phyloP scores from a whole-genome alignment of 1,140 invertebrate species.

The Asbolus verrucosus region DNA sequence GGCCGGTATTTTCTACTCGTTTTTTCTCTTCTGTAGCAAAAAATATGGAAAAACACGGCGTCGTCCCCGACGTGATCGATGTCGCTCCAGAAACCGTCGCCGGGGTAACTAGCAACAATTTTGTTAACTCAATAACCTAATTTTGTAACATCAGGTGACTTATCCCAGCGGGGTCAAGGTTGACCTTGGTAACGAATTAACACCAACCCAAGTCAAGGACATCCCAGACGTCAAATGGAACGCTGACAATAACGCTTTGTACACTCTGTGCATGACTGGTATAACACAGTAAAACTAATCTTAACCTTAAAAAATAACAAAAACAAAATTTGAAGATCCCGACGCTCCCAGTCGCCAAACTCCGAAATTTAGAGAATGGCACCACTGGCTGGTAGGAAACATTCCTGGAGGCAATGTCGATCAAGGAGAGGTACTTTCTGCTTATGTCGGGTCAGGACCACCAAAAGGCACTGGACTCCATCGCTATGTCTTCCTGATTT shows the following conservation, averaged over 20 bases:
- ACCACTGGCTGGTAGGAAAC: constrained; percentile 94
- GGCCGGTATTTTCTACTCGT: constrained; percentile 48
- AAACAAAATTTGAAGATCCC: constrained; percentile 75
- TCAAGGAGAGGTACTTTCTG: constrained; percentile 76
- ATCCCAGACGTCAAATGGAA: constrained; percentile 74
- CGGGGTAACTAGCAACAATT: constrained; percentile 50
- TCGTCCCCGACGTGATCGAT: constrained; percentile 68
- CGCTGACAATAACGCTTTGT: constrained; percentile 72
- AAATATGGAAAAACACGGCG: constrained; percentile 66
- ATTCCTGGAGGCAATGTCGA: constrained; percentile 82
- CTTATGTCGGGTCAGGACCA: constrained; percentile 88
- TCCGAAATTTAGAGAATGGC: constrained; percentile 85
- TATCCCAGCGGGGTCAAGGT: constrained; percentile 70
- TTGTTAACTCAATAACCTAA: constrained; percentile 3
- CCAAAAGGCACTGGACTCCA: constrained; percentile 86
- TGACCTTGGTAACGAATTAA: constrained; percentile 79
- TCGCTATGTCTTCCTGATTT: constrained; percentile 90
- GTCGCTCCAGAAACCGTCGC: constrained; percentile 59
- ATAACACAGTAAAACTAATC: not conserved
- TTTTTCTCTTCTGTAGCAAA: constrained; percentile 53
- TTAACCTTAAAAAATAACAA: not conserved
- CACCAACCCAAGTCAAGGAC: constrained; percentile 82
- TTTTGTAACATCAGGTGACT: constrained; percentile 47
- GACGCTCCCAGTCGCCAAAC: constrained; percentile 87
- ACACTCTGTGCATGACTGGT: constrained; percentile 83